A percentile compares a stretch with the other conserved stretches of the same genome.
Evolutionary conservation across 2,888 invertebrate species (phyloP).

Genomic region (Nymphalis urticae): DNA sequence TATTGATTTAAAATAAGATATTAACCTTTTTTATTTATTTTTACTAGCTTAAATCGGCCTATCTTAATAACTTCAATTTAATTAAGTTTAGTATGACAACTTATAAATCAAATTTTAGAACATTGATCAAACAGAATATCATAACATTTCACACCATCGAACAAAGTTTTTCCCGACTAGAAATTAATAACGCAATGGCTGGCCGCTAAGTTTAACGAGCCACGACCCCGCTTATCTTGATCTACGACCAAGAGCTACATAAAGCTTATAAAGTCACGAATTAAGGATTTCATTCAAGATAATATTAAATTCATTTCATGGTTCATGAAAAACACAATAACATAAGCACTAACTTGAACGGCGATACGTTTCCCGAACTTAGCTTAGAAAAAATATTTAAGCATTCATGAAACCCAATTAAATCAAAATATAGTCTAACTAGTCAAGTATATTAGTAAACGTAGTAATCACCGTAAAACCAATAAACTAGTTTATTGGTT

Average conservation of each 20-base stretch:
- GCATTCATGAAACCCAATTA: too few species aligned
- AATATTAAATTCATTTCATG: neutral
- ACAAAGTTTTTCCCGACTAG: constrained; percentile 58
- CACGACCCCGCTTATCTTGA: constrained; percentile 55
- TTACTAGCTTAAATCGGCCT: too few species aligned
- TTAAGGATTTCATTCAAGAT: constrained; percentile 11
- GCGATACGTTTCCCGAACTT: neutral
- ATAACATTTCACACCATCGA: constrained; percentile 25
- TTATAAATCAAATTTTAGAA: too few species aligned
- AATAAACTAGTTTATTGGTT: too few species aligned
- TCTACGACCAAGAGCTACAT: constrained; percentile 44
- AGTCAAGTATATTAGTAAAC: too few species aligned
- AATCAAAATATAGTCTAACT: too few species aligned
- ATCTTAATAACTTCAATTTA: neutral
- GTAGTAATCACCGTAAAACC: too few species aligned
- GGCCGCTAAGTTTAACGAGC: constrained; percentile 50
- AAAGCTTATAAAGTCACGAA: constrained; percentile 18
- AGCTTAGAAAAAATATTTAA: neutral
- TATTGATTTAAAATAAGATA: too few species aligned
- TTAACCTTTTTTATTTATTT: too few species aligned
- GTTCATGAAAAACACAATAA: neutral
- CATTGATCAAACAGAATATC: constrained; percentile 8
- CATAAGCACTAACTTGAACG: neutral
- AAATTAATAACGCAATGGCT: constrained; percentile 65
- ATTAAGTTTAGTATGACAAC: neutral